Evolutionary conservation across 2,113 vertebrate species (phyloP).

Genomic region (Macaca mulatta): DNA sequence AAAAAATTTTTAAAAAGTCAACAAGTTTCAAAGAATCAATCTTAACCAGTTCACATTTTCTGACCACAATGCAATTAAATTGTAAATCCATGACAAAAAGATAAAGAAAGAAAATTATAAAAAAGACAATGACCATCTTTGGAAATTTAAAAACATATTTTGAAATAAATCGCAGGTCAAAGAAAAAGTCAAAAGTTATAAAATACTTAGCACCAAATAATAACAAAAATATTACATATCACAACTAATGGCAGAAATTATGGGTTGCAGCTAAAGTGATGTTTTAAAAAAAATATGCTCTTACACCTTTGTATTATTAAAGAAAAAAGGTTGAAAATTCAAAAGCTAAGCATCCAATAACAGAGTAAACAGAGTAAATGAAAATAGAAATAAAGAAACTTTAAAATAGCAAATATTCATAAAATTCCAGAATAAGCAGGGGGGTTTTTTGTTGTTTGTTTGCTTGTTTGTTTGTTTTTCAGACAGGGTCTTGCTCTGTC

Average conservation of each 20-base stretch:
- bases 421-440: too few species aligned
- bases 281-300: not conserved
- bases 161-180: conserved; percentile 4
- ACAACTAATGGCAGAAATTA: not conserved
- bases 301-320: conserved; percentile 4
- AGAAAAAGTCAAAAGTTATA: conserved; percentile 9
- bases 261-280: not conserved
- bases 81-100: not conserved
- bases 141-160: conserved; percentile 21
- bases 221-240: not conserved
- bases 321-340: not conserved
- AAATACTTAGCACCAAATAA: not conserved
- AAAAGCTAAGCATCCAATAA: not conserved
- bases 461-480: too few species aligned
- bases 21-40: not conserved
- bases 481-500: too few species aligned
- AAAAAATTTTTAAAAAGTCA: not conserved
- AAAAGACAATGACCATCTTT: not conserved
- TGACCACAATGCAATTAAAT: not conserved
- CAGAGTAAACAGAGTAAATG: not conserved
- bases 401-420: not conserved
- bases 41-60: not conserved
- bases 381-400: conserved; percentile 2
- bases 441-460: too few species aligned
- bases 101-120: not conserved